Percentiles rank a stretch among this genome's conserved stretches.
Conservation (phyloP, 2,113 vertebrate species). For the Alectura lathami region DNA sequence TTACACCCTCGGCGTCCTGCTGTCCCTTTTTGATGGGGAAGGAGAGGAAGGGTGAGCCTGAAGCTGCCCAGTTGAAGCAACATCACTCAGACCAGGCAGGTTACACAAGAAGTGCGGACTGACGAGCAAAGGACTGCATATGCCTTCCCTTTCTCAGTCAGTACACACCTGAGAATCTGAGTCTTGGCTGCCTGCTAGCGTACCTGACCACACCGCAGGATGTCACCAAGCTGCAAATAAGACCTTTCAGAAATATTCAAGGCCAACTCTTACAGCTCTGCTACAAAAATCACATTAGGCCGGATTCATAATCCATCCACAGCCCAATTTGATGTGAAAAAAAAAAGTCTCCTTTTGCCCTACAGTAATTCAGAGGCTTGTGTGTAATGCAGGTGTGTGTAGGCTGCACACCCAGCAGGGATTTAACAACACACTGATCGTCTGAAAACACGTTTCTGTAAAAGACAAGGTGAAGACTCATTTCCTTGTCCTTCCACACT, state of each 20-base stretch:
- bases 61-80: neutral
- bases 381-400: neutral
- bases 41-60: neutral
- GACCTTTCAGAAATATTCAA: neutral
- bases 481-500: neutral
- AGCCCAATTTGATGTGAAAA: neutral
- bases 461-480: neutral
- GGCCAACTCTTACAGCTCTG: neutral
- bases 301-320: neutral
- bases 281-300: neutral
- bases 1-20: neutral
- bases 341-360: neutral
- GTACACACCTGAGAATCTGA: neutral
- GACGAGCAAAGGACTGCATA: neutral
- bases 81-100: neutral
- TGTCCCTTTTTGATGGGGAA: neutral
- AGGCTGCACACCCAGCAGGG: neutral
- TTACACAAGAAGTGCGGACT: neutral
- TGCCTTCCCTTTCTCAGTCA: neutral
- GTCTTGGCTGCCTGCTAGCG: neutral
- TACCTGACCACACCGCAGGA: neutral
- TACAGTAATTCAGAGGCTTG: neutral
- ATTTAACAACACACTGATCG: accelerated
- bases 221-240: neutral
- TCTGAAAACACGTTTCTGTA: neutral